These are phyloP conservation scores for Silurus lanzhouensis DNA, from an alignment of 2,797 vertebrate genomes.

Conservation along the genomic window DNA sequence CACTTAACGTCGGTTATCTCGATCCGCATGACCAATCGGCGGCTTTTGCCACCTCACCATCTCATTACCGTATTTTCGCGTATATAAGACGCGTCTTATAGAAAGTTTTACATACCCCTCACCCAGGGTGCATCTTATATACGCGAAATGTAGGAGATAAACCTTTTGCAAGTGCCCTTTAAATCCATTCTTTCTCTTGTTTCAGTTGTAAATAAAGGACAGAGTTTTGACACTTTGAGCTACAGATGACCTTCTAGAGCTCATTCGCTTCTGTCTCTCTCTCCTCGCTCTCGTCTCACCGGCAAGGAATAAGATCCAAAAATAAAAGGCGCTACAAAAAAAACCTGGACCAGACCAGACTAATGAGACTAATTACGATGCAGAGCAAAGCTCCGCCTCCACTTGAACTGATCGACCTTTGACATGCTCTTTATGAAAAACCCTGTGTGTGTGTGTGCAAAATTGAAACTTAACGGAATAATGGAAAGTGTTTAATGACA, in stretches of 20 bases:
- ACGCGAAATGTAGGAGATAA: slow-evolving; percentile 35
- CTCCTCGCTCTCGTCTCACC: slow-evolving; percentile 17
- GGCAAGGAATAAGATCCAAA: slow-evolving; percentile 36
- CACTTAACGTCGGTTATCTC: no score
- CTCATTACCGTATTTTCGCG: no score
- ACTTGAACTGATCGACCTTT: slow-evolving; percentile 50
- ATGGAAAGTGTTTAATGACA: slow-evolving; percentile 24
- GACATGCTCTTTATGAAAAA: slow-evolving; percentile 42
- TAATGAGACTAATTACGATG: slow-evolving; percentile 56
- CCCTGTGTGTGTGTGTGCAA: neutral
- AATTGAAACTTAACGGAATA: slow-evolving; percentile 30
- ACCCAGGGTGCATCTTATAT: no score
- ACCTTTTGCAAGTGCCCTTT: slow-evolving; percentile 50
- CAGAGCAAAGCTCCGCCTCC: slow-evolving; percentile 16
- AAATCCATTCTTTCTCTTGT: slow-evolving; percentile 27
- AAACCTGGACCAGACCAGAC: slow-evolving; percentile 34
- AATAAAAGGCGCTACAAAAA: slow-evolving; percentile 36
- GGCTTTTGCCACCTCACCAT: no score
- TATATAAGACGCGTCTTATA: no score
- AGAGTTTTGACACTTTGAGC: slow-evolving; percentile 4
- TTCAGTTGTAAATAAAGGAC: slow-evolving; percentile 23
- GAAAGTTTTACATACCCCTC: no score
- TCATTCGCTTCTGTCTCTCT: slow-evolving; percentile 7
- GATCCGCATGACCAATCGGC: no score
- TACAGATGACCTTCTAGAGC: slow-evolving; percentile 37